Conservation (phyloP, 2,113 vertebrate species). For the Cebus imitator region DNA sequence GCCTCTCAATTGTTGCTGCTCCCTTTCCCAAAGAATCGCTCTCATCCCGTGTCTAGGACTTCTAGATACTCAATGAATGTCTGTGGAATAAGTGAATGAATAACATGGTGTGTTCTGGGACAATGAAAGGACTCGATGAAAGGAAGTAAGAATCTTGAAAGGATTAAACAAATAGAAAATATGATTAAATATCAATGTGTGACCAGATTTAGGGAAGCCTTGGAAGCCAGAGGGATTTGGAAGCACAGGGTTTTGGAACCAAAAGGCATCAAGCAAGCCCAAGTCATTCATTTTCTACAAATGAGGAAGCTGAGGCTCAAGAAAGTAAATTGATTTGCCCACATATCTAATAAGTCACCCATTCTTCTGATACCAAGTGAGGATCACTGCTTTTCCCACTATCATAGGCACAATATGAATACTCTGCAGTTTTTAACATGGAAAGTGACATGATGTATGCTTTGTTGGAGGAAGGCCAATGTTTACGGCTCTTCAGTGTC, state of each 20-base stretch:
- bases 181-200: background rate
- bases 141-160: background rate
- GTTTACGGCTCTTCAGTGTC: background rate
- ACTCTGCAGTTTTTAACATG: background rate
- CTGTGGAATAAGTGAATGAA: background rate
- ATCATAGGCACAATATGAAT: background rate
- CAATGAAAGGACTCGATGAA: background rate
- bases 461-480: background rate
- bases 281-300: background rate
- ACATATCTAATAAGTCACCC: background rate
- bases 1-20: background rate
- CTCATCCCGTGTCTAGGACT: background rate
- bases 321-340: background rate
- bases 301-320: background rate
- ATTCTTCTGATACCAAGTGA: background rate
- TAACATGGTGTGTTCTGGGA: background rate
- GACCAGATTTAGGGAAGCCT: background rate
- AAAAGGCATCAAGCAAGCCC: background rate
- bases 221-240: background rate
- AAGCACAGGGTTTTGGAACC: background rate
- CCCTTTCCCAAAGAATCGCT: background rate
- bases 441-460: background rate
- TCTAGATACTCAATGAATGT: background rate
- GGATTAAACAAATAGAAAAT: background rate
- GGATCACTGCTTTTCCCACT: background rate